Evolutionary conservation across 2,113 vertebrate genomes (phyloP).

Genomic region (Mus spicilegus): DNA sequence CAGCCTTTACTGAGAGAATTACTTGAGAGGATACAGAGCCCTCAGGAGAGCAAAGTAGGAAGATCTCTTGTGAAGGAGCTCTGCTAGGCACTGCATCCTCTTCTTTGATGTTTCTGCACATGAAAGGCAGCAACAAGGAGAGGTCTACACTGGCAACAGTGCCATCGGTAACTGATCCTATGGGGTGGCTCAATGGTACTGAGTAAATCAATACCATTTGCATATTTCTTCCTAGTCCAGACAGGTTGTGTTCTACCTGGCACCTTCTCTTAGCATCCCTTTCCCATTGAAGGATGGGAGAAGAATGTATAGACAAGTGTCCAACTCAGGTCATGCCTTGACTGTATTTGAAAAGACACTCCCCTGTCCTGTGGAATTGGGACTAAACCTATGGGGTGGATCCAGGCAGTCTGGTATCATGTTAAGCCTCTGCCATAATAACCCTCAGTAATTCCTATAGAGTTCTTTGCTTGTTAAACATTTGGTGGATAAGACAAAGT

Average conservation of each 20-base stretch:
- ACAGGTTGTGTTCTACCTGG: background rate
- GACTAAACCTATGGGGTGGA: background rate
- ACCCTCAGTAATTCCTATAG: background rate
- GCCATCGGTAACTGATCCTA: background rate
- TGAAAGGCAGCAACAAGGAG: background rate
- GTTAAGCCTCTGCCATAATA: background rate
- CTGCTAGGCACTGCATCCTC: background rate
- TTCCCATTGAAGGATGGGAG: background rate
- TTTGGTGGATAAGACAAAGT: background rate
- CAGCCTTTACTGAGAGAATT: background rate
- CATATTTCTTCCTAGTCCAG: background rate
- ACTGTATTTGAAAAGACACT: slow-evolving; percentile 7
- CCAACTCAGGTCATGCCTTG: background rate
- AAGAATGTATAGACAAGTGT: background rate
- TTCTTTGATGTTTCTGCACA: background rate
- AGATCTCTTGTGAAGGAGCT: fast-evolving
- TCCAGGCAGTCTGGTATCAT: background rate
- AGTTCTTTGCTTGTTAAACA: background rate
- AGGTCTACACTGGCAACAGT: background rate
- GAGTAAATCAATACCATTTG: background rate
- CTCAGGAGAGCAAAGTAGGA: background rate
- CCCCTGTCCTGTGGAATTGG: background rate
- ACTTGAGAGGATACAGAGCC: background rate
- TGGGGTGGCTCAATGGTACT: background rate
- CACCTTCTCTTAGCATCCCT: background rate